Base-by-base conservation (phyloP, 2,113 vertebrate genomes). In the Trichomycterus rosablanca region DNA sequence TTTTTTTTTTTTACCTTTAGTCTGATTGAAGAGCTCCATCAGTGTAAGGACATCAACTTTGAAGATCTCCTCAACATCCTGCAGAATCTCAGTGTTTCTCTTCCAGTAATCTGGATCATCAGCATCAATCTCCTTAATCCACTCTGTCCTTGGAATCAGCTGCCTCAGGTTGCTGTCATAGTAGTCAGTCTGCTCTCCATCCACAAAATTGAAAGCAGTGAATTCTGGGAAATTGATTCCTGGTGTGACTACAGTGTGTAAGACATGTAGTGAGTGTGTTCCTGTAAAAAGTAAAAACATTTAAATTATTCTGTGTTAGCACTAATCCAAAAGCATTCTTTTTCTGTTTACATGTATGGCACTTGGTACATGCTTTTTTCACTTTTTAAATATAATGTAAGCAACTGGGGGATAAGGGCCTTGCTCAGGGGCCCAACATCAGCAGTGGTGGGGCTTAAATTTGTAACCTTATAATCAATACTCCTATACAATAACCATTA, bases 31-130 rank as follows among this genome's bases (percentile, higher is more conserved):
- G 34, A 18, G 32, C 14, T 23, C 1, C 52, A 23, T 55, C 5
- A 39, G 4, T 23, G 34, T 6, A 15, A 19, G 5, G 22, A 75
- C 58, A 60, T 8, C 30, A 34, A 0, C 10, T 66, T 46, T 76
- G 49, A 9, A 61, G 28, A 0, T 0, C 16, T 68, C 46, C 65
- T 78, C 59, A 0, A 0, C 0, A 7, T 0, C 1, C n/a, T 5
- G 0, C 1, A 0, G 0, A 0, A 0, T 2, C 11, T 0, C n/a
- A 3, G 2, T 1, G 39, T 42, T 1, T 48, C 0, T 23, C 3
- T 32, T 19, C 49, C 49, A 51, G 3, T 18, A 1, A 4, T 50
- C 7, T 16, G 45, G 22, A 50, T 50, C 46, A 28, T 51, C 49
- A 51, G 26, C 5, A 32, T 7, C 3, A 5, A 16, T 26, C 1